phyloP scores from a whole-genome alignment of 2,888 invertebrate species.

The Orthonychiurus folsomi region DNA sequence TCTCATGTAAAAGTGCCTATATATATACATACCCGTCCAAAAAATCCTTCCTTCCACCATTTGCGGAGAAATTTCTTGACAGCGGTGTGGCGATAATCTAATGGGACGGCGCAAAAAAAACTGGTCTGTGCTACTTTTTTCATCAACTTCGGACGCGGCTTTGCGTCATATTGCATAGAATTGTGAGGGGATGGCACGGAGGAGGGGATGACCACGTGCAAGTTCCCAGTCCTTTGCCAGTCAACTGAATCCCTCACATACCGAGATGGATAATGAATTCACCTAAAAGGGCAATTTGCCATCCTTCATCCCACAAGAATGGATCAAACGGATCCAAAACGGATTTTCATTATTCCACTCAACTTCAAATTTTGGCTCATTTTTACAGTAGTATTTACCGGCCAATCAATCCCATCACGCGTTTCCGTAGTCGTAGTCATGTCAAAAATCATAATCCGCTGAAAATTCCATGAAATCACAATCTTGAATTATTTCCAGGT shows the following conservation, averaged over 20 bases:
- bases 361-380: no score
- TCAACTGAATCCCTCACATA: neutral
- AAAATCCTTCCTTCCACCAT: conserved; percentile 37
- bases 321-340: no score
- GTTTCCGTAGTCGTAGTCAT: no score
- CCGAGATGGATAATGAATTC: conserved; percentile 27
- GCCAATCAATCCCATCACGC: no score
- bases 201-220: neutral
- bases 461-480: no score
- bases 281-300: conserved; percentile 37
- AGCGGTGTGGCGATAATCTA: conserved; percentile 39
- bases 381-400: no score
- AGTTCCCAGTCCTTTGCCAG: neutral
- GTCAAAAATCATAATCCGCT: no score
- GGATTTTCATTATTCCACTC: no score
- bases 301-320: neutral
- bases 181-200: neutral
- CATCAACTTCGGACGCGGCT: conserved; percentile 26
- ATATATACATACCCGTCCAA: neutral
- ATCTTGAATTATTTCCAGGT: no score
- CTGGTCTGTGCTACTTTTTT: conserved; percentile 41
- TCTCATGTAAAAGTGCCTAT: no score
- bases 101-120: conserved; percentile 37
- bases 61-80: conserved; percentile 40
- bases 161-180: conserved; percentile 8